These are phyloP conservation scores for Idris sp. DNA, from an alignment of 1,140 invertebrate genomes.

Conservation along the genomic window DNA sequence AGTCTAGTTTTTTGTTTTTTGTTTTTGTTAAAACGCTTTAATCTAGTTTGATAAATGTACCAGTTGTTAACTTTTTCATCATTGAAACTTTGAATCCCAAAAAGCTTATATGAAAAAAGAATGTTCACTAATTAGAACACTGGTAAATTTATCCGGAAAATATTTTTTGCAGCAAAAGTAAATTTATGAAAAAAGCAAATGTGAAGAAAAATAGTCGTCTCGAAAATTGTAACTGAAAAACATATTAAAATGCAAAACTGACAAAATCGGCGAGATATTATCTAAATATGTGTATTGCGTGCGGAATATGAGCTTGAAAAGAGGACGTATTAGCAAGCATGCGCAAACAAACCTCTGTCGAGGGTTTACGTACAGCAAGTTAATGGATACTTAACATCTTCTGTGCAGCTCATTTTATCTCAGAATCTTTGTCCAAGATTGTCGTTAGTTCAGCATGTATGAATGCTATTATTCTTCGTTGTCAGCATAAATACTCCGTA, in stretches of 20 bases:
- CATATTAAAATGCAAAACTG: neutral
- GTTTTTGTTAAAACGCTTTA: too few relatives aligned
- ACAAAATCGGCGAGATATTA: conserved; percentile 8
- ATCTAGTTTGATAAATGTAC: too few relatives aligned
- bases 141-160: too few relatives aligned
- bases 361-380: conserved; percentile 18
- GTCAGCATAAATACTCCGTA: too few relatives aligned
- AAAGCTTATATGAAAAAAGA: too few relatives aligned
- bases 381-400: conserved; percentile 52
- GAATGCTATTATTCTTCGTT: conserved; percentile 19
- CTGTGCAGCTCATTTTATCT: conserved; percentile 25
- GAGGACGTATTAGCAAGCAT: conserved; percentile 22
- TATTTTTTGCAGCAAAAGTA: too few relatives aligned
- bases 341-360: conserved; percentile 26
- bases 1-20: too few relatives aligned
- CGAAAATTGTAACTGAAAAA: neutral
- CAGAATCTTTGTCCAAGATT: conserved; percentile 41
- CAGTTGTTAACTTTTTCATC: too few relatives aligned
- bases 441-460: conserved; percentile 36
- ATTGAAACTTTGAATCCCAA: too few relatives aligned
- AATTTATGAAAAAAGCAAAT: too few relatives aligned
- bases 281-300: conserved; percentile 19
- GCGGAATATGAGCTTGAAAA: conserved; percentile 7
- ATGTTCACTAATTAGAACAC: too few relatives aligned
- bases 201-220: neutral